Percentiles rank a stretch among this genome's conserved stretches.
phyloP scores from a whole-genome alignment of 2,888 invertebrate species.

The Dynastes maya region DNA sequence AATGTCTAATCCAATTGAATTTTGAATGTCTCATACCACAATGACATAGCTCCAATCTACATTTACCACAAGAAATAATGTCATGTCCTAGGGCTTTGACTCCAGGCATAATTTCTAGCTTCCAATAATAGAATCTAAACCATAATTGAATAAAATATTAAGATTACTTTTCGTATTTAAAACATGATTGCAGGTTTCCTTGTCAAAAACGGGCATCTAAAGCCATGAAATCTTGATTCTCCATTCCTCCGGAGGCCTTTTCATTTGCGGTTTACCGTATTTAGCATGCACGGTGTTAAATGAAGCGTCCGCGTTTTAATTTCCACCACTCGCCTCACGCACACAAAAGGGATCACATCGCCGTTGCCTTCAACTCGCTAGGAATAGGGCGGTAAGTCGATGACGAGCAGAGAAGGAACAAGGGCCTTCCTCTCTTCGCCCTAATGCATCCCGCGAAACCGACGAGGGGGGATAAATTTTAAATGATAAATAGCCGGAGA shows the following conservation, averaged over 20 bases:
- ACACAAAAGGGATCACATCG: conserved; percentile 11
- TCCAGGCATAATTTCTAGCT: no score
- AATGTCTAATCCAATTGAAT: no score
- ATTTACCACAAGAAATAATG: no score
- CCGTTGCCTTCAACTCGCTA: background rate
- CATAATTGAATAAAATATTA: no score
- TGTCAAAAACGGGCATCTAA: no score
- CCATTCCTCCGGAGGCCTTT: background rate
- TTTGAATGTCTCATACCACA: no score
- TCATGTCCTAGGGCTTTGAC: no score
- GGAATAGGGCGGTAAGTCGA: background rate
- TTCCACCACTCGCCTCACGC: conserved; percentile 11
- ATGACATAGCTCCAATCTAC: no score
- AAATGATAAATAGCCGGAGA: conserved; percentile 43
- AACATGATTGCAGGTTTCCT: no score
- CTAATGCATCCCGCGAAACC: background rate
- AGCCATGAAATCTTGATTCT: conserved; percentile 2
- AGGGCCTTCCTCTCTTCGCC: background rate
- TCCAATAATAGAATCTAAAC: no score
- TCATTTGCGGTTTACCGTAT: conserved; percentile 32
- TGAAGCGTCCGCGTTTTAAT: conserved; percentile 33
- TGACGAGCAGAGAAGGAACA: background rate
- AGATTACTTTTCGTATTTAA: no score
- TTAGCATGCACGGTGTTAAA: conserved; percentile 31
- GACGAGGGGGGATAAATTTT: conserved; percentile 34